phyloP scores from a whole-genome alignment of 2,888 invertebrate species.

The Geotrupes spiniger region DNA sequence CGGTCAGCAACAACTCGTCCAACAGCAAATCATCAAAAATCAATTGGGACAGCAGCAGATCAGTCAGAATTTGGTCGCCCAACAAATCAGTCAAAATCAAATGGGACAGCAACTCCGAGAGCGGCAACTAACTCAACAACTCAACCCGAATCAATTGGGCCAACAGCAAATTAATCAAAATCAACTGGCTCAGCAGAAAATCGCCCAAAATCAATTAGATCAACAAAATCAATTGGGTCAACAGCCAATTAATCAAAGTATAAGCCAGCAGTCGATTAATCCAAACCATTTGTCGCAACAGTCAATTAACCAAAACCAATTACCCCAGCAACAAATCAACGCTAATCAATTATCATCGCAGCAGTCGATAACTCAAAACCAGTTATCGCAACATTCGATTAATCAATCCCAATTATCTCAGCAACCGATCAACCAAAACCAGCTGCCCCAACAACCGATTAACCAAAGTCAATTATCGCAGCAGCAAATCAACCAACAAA shows the following conservation, averaged over 20 bases:
- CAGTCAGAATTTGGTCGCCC: conserved; percentile 17
- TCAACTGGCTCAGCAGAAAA: conserved; percentile 24
- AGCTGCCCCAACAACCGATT: conserved; percentile 24
- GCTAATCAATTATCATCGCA: conserved; percentile 3
- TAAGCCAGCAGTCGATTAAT: conserved; percentile 18
- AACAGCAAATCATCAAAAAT: conserved; percentile 7
- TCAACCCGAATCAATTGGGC: conserved; percentile 18
- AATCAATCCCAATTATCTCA: conserved; percentile 21
- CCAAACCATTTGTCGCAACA: conserved; percentile 8
- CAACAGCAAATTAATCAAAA: conserved; percentile 19
- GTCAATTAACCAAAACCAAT: neutral
- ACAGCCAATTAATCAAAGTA: conserved; percentile 13
- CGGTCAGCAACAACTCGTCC: neutral
- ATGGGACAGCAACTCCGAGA: conserved; percentile 24
- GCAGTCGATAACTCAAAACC: conserved; percentile 2
- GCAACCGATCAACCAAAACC: conserved; percentile 17
- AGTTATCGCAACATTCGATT: conserved; percentile 20
- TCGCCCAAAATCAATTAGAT: conserved; percentile 25
- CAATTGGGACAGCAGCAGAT: conserved; percentile 20
- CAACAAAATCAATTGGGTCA: conserved; percentile 31
- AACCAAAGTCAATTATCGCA: conserved; percentile 43
- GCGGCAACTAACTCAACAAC: conserved; percentile 21
- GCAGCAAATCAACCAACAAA: conserved; percentile 7
- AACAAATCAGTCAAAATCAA: conserved; percentile 25
- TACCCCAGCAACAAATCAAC: conserved; percentile 16